Evolutionary conservation across 2,888 invertebrate genomes (phyloP).

Genomic region (Sarcophaga subvicina): DNA sequence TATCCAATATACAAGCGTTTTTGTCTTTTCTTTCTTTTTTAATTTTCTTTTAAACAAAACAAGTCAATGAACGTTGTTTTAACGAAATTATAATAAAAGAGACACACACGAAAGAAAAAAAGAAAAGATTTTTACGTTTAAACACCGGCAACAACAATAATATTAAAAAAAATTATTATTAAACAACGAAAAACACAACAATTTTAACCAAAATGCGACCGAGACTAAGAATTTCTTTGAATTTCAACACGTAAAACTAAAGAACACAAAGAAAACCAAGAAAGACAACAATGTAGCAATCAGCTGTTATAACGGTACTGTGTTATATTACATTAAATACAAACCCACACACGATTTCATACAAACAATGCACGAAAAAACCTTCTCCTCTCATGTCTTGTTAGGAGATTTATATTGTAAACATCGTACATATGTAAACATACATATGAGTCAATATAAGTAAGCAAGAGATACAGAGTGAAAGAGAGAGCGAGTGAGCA

Average conservation of each 20-base stretch:
- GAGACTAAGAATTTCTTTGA: no score
- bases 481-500: no score
- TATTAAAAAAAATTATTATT: background rate
- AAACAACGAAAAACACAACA: background rate
- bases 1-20: background rate
- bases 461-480: no score
- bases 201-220: background rate
- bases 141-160: background rate
- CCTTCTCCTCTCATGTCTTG: no score
- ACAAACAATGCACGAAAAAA: no score
- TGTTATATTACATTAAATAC: constrained; percentile 9
- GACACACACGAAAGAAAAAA: background rate
- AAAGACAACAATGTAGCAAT: background rate
- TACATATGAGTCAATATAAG: no score
- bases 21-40: background rate
- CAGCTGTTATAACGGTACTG: constrained; percentile 62
- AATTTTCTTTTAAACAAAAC: background rate
- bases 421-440: no score
- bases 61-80: background rate
- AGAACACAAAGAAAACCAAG: background rate
- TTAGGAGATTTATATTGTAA: no score
- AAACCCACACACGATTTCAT: background rate
- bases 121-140: background rate
- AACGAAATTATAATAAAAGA: background rate
- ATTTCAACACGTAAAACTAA: background rate